phyloP scores from a whole-genome alignment of 1,140 invertebrate species.

The Euwallacea fornicatus region DNA sequence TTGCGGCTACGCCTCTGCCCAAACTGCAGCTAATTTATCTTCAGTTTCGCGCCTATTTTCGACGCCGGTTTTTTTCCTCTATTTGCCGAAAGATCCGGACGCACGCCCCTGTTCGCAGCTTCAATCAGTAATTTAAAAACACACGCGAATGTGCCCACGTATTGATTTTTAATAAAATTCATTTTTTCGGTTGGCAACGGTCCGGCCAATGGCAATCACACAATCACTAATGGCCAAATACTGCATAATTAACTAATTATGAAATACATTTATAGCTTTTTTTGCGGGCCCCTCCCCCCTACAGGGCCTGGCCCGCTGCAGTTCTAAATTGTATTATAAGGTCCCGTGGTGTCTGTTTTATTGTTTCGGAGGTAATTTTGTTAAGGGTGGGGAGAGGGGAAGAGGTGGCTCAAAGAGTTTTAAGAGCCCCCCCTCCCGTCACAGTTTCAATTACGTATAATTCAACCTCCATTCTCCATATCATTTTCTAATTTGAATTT shows the following conservation, averaged over 20 bases:
- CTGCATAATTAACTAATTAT: conserved; percentile 52
- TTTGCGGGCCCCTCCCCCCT: conserved; percentile 37
- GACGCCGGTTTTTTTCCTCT: conserved; percentile 6
- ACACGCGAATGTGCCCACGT: conserved; percentile 50
- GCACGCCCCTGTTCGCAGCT: conserved; percentile 38
- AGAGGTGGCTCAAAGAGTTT: too few species aligned
- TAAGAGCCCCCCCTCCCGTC: too few species aligned
- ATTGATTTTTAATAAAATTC: conserved; percentile 55
- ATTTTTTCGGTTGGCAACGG: conserved; percentile 53
- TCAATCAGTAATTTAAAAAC: conserved; percentile 54
- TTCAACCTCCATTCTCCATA: too few species aligned
- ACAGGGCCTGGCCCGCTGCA: conserved; percentile 29
- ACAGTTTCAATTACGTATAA: too few species aligned
- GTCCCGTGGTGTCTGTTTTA: conserved; percentile 4
- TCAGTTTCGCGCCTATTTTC: too few species aligned
- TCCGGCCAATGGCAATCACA: conserved; percentile 51
- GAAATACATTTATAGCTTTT: conserved; percentile 50
- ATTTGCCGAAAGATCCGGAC: neutral
- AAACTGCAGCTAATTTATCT: too few species aligned
- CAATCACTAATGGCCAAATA: conserved; percentile 51
- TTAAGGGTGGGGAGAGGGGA: conserved; percentile 20
- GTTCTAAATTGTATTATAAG: conserved; percentile 46
- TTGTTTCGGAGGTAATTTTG: conserved; percentile 24
- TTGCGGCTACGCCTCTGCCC: too few species aligned
- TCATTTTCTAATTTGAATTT: too few species aligned